phyloP scores from a whole-genome alignment of 2,113 vertebrate species.

The Lontra canadensis region DNA sequence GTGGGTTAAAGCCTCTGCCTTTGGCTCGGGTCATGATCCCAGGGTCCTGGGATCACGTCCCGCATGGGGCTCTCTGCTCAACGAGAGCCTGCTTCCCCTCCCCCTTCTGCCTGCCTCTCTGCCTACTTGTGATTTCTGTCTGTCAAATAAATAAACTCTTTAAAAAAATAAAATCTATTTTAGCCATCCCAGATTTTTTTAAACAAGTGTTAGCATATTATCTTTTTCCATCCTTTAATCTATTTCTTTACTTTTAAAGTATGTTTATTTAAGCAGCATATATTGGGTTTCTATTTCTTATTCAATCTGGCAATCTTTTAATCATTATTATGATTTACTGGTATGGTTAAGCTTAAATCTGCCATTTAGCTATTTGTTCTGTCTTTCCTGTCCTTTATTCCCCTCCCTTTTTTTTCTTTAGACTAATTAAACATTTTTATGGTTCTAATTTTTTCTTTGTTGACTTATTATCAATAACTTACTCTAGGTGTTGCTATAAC shows the following conservation, averaged over 20 bases:
- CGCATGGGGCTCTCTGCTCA: too few species aligned
- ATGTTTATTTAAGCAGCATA: background rate
- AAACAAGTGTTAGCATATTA: background rate
- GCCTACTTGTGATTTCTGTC: too few species aligned
- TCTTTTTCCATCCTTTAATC: background rate
- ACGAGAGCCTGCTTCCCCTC: too few species aligned
- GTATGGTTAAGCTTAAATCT: background rate
- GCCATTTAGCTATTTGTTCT: background rate
- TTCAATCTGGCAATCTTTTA: background rate
- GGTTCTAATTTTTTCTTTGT: background rate
- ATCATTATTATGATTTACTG: background rate
- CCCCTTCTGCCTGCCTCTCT: too few species aligned
- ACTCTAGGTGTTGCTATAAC: background rate
- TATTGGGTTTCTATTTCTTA: background rate
- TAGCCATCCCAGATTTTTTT: background rate
- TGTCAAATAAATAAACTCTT: too few species aligned
- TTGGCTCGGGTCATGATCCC: too few species aligned
- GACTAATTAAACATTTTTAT: background rate
- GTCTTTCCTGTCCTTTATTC: background rate
- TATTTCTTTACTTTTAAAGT: background rate
- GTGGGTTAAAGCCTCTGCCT: too few species aligned
- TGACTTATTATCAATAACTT: background rate
- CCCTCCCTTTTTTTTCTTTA: background rate
- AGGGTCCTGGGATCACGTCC: too few species aligned
- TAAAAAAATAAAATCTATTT: background rate